Percentiles rank a stretch among this genome's conserved stretches.
These are phyloP conservation scores for Halcyon malimbica DNA, from an alignment of 2,113 vertebrate genomes.

Conservation along the genomic window DNA sequence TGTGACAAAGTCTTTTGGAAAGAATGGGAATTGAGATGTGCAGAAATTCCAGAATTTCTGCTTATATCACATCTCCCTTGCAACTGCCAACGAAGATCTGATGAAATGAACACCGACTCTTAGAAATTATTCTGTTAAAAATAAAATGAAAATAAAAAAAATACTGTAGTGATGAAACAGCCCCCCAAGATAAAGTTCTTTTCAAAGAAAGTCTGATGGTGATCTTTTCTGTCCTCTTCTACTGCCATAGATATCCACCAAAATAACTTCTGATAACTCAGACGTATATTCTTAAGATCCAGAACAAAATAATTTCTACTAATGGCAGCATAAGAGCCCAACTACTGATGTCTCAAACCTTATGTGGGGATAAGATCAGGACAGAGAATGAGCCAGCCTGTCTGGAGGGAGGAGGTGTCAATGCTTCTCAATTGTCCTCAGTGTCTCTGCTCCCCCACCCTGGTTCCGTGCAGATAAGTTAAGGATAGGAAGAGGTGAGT, in stretches of 20 bases:
- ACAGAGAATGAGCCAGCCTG: too few species aligned
- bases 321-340: too few species aligned
- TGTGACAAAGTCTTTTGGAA: neutral
- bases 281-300: neutral
- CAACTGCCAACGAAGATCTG: neutral
- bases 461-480: too few species aligned
- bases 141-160: neutral
- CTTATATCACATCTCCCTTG: neutral
- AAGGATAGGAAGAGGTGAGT: too few species aligned
- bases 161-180: neutral
- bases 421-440: too few species aligned
- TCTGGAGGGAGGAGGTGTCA: too few species aligned
- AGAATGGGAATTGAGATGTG: neutral
- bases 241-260: neutral
- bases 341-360: too few species aligned
- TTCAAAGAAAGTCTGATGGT: neutral
- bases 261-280: neutral
- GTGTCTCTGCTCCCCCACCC: too few species aligned
- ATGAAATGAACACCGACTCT: neutral
- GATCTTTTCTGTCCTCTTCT: neutral
- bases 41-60: neutral
- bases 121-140: neutral
- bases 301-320: neutral
- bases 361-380: too few species aligned
- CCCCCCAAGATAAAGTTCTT: accelerated